These are phyloP conservation scores for Percina caprodes DNA, from an alignment of 2,113 vertebrate species.

Conservation along the genomic window DNA sequence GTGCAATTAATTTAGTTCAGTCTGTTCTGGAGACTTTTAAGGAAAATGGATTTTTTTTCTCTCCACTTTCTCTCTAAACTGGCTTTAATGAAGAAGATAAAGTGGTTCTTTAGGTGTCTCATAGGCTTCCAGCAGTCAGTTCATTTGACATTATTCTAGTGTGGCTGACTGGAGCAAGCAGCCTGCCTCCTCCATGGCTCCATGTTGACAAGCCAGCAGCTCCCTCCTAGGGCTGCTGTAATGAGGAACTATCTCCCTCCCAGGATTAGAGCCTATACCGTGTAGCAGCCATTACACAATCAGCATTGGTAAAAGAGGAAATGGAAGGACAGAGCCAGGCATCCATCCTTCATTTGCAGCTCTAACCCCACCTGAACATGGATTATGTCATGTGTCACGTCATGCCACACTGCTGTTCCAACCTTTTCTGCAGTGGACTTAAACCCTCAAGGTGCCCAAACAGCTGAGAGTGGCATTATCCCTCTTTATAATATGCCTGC, in stretches of 20 bases:
- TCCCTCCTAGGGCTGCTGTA: slow-evolving; percentile 89
- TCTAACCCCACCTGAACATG: slow-evolving; percentile 56
- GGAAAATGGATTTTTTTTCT: slow-evolving; percentile 92
- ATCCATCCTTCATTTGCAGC: slow-evolving; percentile 49
- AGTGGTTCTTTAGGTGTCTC: slow-evolving; percentile 91
- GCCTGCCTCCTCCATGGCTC: slow-evolving; percentile 45
- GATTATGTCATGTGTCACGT: slow-evolving; percentile 76
- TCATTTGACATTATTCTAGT: slow-evolving; percentile 92
- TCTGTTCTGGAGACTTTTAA: slow-evolving; percentile 98
- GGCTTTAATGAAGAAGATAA: slow-evolving; percentile 99
- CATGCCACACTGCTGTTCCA: slow-evolving; percentile 49
- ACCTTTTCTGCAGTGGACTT: slow-evolving; percentile 45
- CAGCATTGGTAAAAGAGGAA: slow-evolving; percentile 45
- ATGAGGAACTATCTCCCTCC: slow-evolving; percentile 91
- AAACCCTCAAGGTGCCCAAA: slow-evolving; percentile 66
- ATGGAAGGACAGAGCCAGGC: slow-evolving; percentile 32
- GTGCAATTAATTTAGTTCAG: slow-evolving; percentile 98
- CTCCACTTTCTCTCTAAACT: slow-evolving; percentile 85
- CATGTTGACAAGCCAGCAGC: slow-evolving; percentile 80
- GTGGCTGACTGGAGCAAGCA: slow-evolving; percentile 68
- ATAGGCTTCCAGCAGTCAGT: slow-evolving; percentile 90
- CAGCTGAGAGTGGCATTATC: slow-evolving; percentile 77
- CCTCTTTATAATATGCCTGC: slow-evolving; percentile 66
- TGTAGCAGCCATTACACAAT: slow-evolving; percentile 81
- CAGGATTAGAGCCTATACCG: slow-evolving; percentile 65